A percentile compares a stretch with the other conserved stretches of the same genome.
Conservation (phyloP, 1,140 invertebrate genomes). For the Drosophila kurseongensis region DNA sequence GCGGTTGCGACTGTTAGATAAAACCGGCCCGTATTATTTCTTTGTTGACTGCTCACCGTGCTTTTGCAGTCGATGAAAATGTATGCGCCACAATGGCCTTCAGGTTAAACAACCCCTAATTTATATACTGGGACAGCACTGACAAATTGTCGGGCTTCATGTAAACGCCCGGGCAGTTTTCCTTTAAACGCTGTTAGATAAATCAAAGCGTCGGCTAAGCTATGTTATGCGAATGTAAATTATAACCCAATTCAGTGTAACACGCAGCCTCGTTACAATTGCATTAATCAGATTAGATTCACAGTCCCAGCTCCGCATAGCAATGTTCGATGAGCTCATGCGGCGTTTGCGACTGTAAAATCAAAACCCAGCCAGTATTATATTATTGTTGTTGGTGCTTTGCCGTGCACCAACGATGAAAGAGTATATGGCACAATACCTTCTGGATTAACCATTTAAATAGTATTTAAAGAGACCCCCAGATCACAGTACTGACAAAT, state of each 20-base stretch:
- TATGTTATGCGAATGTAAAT: conserved; percentile 78
- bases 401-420: conserved; percentile 63
- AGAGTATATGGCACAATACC: conserved; percentile 64
- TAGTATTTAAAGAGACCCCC: no score
- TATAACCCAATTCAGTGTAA: conserved; percentile 59
- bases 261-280: conserved; percentile 77
- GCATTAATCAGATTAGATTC: not conserved
- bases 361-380: conserved; percentile 61
- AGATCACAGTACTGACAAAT: conserved; percentile 67
- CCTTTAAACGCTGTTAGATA: conserved; percentile 86
- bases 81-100: conserved; percentile 58
- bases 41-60: conserved; percentile 42
- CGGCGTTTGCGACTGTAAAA: conserved; percentile 82
- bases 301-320: conserved; percentile 83
- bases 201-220: conserved; percentile 76
- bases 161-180: conserved; percentile 20
- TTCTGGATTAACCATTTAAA: not conserved
- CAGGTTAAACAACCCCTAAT: conserved; percentile 7
- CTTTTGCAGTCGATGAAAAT: conserved; percentile 70
- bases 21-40: conserved; percentile 77
- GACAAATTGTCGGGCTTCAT: conserved; percentile 54
- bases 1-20: conserved; percentile 79
- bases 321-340: conserved; percentile 69
- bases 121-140: conserved; percentile 46
- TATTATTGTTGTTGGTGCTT: conserved; percentile 65